phyloP scores from a whole-genome alignment of 2,113 vertebrate genomes.

The Sinocyclocheilus anshuiensis region DNA sequence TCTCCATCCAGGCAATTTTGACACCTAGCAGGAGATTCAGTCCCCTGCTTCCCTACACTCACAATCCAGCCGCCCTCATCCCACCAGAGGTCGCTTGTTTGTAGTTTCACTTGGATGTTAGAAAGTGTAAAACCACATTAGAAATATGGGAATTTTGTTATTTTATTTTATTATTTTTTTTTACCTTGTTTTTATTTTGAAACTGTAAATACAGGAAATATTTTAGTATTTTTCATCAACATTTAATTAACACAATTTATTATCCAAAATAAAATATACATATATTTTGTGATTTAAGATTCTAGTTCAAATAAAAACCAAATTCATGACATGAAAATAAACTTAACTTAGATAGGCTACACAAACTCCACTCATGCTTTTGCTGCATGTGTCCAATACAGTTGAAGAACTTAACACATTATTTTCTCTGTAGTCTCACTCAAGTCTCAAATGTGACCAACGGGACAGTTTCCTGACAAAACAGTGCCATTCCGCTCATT shows the following conservation, averaged over 20 bases:
- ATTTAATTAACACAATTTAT: not conserved
- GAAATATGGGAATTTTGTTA: not conserved
- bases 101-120: not conserved
- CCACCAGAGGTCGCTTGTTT: not conserved
- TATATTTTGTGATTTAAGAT: not conserved
- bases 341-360: not conserved
- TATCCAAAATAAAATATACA: too few relatives aligned
- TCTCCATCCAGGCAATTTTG: conserved; percentile 89
- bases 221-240: too few relatives aligned
- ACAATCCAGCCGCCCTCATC: conserved; percentile 72
- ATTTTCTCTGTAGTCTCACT: not conserved
- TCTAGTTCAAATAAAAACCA: not conserved
- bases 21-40: conserved; percentile 83
- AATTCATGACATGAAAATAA: not conserved
- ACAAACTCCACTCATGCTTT: not conserved
- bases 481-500: not conserved
- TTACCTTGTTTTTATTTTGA: not conserved
- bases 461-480: not conserved
- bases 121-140: not conserved
- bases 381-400: not conserved
- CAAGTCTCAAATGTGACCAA: not conserved
- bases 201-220: not conserved
- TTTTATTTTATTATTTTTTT: not conserved
- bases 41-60: conserved; percentile 84
- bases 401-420: not conserved